Evolutionary conservation across 2,797 vertebrate species (phyloP).

Genomic region (Etheostoma nigrum): DNA sequence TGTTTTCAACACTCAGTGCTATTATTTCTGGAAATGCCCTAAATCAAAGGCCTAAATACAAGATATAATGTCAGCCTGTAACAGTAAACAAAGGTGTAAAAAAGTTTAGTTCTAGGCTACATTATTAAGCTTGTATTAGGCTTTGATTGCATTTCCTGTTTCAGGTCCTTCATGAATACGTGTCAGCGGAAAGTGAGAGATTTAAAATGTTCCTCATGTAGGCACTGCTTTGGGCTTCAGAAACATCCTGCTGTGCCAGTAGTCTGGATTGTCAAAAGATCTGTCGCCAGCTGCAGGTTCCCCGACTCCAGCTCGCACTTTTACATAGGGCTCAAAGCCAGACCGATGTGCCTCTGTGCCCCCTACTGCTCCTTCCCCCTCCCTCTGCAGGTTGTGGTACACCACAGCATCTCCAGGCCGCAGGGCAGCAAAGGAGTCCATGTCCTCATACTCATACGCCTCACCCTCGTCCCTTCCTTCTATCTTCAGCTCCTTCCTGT

Average conservation of each 20-base stretch:
- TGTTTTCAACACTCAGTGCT: slow-evolving; percentile 63
- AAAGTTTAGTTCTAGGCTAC: slow-evolving; percentile 47
- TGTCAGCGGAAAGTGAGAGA: slow-evolving; percentile 40
- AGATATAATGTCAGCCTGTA: slow-evolving; percentile 36
- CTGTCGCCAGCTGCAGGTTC: slow-evolving; percentile 78
- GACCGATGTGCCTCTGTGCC: slow-evolving; percentile 27
- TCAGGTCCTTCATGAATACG: slow-evolving; percentile 77
- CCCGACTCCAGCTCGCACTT: slow-evolving; percentile 79
- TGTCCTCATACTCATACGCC: slow-evolving; percentile 92
- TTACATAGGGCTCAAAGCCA: slow-evolving; percentile 77
- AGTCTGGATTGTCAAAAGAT: slow-evolving; percentile 95
- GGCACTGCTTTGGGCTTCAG: slow-evolving; percentile 86
- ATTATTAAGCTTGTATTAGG: slow-evolving; percentile 25
- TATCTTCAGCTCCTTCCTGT: slow-evolving; percentile 75
- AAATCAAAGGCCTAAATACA: slow-evolving; percentile 34
- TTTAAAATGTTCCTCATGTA: slow-evolving; percentile 80
- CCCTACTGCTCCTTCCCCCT: slow-evolving; percentile 48
- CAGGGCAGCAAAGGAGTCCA: slow-evolving; percentile 82
- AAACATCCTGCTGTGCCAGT: slow-evolving; percentile 94
- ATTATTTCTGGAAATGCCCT: slow-evolving; percentile 56
- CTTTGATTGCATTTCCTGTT: slow-evolving; percentile 47
- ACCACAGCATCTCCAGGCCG: slow-evolving; percentile 62
- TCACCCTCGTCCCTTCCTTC: slow-evolving; percentile 62
- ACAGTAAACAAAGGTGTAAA: slow-evolving; percentile 33
- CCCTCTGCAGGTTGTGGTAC: slow-evolving; percentile 81